phyloP scores from a whole-genome alignment of 2,888 invertebrate genomes.

The Lasioglossum morio region DNA sequence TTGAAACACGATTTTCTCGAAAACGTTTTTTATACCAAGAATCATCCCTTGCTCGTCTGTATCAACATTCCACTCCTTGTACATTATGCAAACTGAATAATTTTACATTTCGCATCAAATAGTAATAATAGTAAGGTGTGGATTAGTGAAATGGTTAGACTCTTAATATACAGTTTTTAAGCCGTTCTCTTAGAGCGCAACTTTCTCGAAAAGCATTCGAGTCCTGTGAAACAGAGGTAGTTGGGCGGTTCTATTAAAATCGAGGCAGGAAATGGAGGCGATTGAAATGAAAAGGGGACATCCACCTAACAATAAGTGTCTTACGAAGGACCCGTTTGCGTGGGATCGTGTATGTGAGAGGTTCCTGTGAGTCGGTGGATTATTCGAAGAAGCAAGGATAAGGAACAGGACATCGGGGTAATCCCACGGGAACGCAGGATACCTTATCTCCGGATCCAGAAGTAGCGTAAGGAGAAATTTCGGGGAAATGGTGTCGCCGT shows the following conservation, averaged over 20 bases:
- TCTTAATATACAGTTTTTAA: neutral
- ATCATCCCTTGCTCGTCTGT: no score
- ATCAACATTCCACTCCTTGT: no score
- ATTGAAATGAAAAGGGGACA: constrained; percentile 24
- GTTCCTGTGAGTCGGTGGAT: neutral
- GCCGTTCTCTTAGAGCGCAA: neutral
- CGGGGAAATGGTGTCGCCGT: constrained; percentile 26
- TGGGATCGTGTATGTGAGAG: neutral
- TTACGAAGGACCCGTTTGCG: neutral
- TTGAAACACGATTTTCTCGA: no score
- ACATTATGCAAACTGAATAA: neutral
- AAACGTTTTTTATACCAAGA: no score
- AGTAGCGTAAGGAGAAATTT: constrained; percentile 31
- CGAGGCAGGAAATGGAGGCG: neutral
- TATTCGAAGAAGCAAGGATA: constrained; percentile 22
- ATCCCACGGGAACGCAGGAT: constrained; percentile 35
- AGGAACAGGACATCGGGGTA: constrained; percentile 29
- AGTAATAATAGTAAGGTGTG: no score
- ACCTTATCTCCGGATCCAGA: constrained; percentile 41
- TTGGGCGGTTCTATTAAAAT: constrained; percentile 7
- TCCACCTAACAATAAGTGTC: constrained; percentile 16
- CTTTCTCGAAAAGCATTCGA: neutral
- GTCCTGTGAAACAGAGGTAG: neutral
- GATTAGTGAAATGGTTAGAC: neutral
- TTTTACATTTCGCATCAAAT: no score